phyloP scores from a whole-genome alignment of 2,888 invertebrate species.

The Cryptocheilus praepositus region DNA sequence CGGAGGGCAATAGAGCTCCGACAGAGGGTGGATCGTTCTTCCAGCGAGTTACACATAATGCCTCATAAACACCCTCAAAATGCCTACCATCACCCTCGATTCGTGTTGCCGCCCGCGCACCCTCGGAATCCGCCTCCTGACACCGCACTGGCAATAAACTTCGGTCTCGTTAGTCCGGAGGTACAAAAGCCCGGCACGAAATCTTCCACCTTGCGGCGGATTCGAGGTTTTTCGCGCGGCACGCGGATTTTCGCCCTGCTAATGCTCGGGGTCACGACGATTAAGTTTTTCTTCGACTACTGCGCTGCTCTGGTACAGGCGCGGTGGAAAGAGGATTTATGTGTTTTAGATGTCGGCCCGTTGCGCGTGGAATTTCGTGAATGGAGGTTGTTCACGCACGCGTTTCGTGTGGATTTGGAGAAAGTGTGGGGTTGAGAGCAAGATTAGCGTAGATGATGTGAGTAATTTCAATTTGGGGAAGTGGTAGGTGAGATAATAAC shows the following conservation, averaged over 20 bases:
- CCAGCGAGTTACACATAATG: conserved; percentile 74
- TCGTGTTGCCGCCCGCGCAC: conserved; percentile 57
- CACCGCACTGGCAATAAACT: conserved; percentile 69
- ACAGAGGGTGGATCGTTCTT: conserved; percentile 69
- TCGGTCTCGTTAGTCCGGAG: conserved; percentile 62
- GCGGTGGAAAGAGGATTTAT: no score
- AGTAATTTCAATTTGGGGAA: no score
- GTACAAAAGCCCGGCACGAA: conserved; percentile 8
- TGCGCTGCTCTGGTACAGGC: no score
- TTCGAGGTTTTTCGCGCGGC: not conserved
- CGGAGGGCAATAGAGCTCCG: conserved; percentile 52
- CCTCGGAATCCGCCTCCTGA: conserved; percentile 52
- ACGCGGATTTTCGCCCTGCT: not conserved
- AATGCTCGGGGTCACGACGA: not conserved
- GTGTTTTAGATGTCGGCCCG: no score
- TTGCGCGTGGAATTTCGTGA: no score
- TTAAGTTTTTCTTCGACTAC: no score
- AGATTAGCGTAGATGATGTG: no score
- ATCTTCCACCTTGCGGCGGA: conserved; percentile 15
- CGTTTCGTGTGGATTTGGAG: no score
- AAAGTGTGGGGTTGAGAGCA: no score
- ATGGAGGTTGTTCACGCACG: no score
- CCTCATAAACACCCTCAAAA: conserved; percentile 74
- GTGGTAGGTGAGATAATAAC: no score
- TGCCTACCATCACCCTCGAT: conserved; percentile 67